A percentile compares a stretch with the other conserved stretches of the same genome.
phyloP scores from a whole-genome alignment of 2,888 invertebrate species.

The Leptarthrus brevirostris region DNA sequence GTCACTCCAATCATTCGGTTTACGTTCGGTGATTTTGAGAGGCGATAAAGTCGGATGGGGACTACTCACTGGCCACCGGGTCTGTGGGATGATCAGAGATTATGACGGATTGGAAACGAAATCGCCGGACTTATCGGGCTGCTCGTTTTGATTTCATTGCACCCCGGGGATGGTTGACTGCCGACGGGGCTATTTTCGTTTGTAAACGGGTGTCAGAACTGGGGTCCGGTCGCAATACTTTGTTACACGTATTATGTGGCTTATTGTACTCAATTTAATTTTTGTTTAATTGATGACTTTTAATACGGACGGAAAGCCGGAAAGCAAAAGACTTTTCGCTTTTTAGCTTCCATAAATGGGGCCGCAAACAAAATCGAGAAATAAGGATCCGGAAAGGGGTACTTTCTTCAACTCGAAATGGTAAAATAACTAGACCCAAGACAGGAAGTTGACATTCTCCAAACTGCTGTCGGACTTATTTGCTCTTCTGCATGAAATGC shows the following conservation, averaged over 20 bases:
- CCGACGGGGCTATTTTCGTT: neutral
- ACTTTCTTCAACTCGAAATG: conserved; percentile 1
- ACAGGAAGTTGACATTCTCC: conserved; percentile 8
- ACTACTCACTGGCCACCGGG: too few relatives aligned
- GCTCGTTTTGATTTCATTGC: conserved; percentile 38
- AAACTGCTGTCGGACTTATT: neutral
- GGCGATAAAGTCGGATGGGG: conserved; percentile 34
- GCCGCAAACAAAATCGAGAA: too few relatives aligned
- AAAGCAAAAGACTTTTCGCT: too few relatives aligned
- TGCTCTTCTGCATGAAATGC: conserved; percentile 8
- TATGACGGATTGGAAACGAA: conserved; percentile 47
- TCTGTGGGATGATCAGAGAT: conserved; percentile 39
- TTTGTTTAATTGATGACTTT: conserved; percentile 18
- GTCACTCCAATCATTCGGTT: conserved; percentile 43
- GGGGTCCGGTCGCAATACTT: too few relatives aligned
- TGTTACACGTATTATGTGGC: conserved; percentile 10
- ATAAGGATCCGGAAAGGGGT: too few relatives aligned
- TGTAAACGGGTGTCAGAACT: neutral
- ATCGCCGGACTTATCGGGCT: conserved; percentile 29
- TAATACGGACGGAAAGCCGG: neutral
- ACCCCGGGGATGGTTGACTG: conserved; percentile 1
- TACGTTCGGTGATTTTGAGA: conserved; percentile 32
- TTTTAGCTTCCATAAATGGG: too few relatives aligned
- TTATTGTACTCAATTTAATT: neutral
- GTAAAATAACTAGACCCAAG: neutral